Percentiles rank a stretch among this genome's conserved stretches.
These are phyloP conservation scores for Sycophaga agraensis DNA, from an alignment of 1,140 invertebrate genomes.

Conservation along the genomic window DNA sequence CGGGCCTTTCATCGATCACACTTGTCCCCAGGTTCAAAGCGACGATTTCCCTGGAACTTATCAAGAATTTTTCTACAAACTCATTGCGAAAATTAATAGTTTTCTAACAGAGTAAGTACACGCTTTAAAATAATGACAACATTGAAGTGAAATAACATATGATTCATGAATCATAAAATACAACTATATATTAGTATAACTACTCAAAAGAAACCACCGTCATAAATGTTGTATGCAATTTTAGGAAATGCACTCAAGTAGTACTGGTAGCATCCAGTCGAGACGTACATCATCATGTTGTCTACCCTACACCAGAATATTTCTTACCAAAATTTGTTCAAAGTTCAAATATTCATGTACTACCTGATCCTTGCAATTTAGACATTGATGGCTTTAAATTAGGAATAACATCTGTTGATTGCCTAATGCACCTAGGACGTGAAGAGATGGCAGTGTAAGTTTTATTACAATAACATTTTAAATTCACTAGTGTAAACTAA, in stretches of 20 bases:
- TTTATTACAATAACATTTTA: background rate
- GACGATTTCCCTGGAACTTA: conserved; percentile 58
- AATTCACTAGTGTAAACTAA: too few relatives aligned
- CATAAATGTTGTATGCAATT: too few relatives aligned
- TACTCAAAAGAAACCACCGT: too few relatives aligned
- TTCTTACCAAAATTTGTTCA: conserved; percentile 45
- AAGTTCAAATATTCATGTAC: conserved; percentile 62
- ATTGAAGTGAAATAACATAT: too few relatives aligned
- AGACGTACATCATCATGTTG: conserved; percentile 74
- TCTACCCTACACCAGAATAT: conserved; percentile 82
- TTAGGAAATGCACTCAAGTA: conserved; percentile 68
- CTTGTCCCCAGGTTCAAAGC: conserved; percentile 64
- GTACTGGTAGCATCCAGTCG: conserved; percentile 73
- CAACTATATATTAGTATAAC: too few relatives aligned
- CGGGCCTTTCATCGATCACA: conserved; percentile 80
- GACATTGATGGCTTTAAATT: conserved; percentile 75
- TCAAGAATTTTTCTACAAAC: conserved; percentile 70
- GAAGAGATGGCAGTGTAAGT: conserved; percentile 77
- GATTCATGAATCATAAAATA: too few relatives aligned
- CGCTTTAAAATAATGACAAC: too few relatives aligned
- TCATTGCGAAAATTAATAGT: conserved; percentile 66
- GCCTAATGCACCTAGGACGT: conserved; percentile 76
- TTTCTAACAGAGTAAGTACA: conserved; percentile 55
- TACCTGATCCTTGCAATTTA: conserved; percentile 80
- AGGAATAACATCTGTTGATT: conserved; percentile 79